These are phyloP conservation scores for Acronicta alni DNA, from an alignment of 2,888 invertebrate species.

Conservation along the genomic window DNA sequence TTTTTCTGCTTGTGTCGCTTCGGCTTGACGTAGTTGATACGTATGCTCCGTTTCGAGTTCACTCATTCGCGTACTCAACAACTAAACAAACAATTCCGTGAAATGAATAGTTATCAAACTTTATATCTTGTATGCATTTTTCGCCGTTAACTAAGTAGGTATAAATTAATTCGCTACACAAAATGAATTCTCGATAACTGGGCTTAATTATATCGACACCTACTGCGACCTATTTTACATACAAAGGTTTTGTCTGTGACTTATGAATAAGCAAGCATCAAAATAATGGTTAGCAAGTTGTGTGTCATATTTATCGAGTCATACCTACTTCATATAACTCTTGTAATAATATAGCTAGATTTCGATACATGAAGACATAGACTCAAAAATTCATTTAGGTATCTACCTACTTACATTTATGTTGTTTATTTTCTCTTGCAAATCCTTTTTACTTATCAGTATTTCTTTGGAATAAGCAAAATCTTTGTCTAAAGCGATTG, in stretches of 20 bases:
- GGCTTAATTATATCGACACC: conserved; percentile 22
- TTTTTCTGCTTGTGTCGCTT: conserved; percentile 94
- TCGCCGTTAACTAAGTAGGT: conserved; percentile 1
- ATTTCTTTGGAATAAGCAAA: conserved; percentile 94
- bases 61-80: conserved; percentile 92
- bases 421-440: conserved; percentile 93
- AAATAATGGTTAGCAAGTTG: conserved; percentile 13
- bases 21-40: conserved; percentile 94
- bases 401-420: conserved; percentile 86
- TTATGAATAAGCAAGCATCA: conserved; percentile 33
- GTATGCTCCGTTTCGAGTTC: conserved; percentile 96
- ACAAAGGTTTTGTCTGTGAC: conserved; percentile 35
- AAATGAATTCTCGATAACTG: conserved; percentile 30
- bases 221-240: conserved; percentile 33
- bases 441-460: conserved; percentile 93
- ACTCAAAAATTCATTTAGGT: neutral
- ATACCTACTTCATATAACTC: conserved; percentile 2
- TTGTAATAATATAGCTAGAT: neutral
- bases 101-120: conserved; percentile 4
- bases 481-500: conserved; percentile 93
- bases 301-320: conserved; percentile 9
- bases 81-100: conserved; percentile 66
- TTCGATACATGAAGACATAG: neutral
- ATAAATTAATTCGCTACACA: conserved; percentile 14
- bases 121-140: neutral